Base-by-base conservation (phyloP, 2,888 invertebrate genomes). In the Sarcophaga subvicina region DNA sequence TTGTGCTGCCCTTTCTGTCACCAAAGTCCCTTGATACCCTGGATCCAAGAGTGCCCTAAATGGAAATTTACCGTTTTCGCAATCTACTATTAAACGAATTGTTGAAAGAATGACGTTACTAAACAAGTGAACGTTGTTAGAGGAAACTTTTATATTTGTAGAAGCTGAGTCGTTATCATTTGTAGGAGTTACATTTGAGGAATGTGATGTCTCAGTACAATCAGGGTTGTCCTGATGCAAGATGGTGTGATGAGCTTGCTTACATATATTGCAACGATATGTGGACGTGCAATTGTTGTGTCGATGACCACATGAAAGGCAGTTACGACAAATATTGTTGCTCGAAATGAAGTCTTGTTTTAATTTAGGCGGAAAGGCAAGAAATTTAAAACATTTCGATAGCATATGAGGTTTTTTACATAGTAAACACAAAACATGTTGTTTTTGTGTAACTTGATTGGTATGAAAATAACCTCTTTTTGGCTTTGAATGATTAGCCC, bases 1-100 rank as follows among this genome's bases (percentile, higher is more conserved):
- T 25, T 81, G 80, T 14, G 22, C 80, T 20, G 72, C 63, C 5
- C 69, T 49, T 75, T 81, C 54, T 37, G 69, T 47, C 12, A 75
- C 54, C 8, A 75, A 63, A 5, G 49, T 70, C 17, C 67, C 67
- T 20, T 80, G 73, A 14, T 5, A 80, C 0, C 80, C 60, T 22
- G 80, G 80, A 27, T 80, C 80, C 2, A 73, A 60, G 3, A 80
- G 25, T 2, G 75, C 75, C 3, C 80, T 20, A 4, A 75, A 75
- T 49, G 75, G 49, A 45, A 81, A 69, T 25, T 75, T 14, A n/a
- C 60, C 73, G 62, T 17, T 20, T n/a, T 75, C 4, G 37, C 37
- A 37, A 37, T 37, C 6, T 37, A 37, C 37, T 37, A 37, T 37
- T 37, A 37, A 37, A 37, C 6, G 6, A 37, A 37, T 37, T 37